Base-by-base conservation (phyloP, 2,888 invertebrate genomes). In the Lepidocyrtinus sp. region DNA sequence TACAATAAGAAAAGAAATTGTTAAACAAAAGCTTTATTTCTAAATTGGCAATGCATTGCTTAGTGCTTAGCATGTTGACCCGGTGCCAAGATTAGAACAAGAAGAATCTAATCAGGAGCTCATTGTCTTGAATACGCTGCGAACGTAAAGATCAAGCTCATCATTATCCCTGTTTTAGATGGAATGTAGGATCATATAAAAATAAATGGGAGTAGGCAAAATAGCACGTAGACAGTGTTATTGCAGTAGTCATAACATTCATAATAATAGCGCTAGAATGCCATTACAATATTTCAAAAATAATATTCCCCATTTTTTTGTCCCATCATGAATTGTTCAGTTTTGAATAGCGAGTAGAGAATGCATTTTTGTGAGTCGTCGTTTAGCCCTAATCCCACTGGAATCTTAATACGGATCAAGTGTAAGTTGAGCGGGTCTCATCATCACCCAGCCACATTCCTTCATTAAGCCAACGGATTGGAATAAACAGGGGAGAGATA, bases 1-100 rank as follows among this genome's bases (percentile, higher is more conserved):
- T 36, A 12, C 36, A 36, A 36, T 5, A 36, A 36, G 36, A 36
- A 12, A 36, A 36, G 50, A 50, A 17, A n/a, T n/a, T n/a, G n/a
- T n/a, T n/a, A n/a, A n/a, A 50, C 50, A 50, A 50, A 50, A 50
- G 50, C 50, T n/a, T 50, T 50, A n/a, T 12, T 50, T 50, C 50
- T 12, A 36, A 50, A 7, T 50, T 36, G 36, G 12, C 5, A 36
- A 36, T 36, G 12, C 12, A 7, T 2, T 50, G 2, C 15, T 15
- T 50, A 50, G 17, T 50, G 50, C n/a, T 50, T 50, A 17, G 17
- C 50, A 50, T 50, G 50, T 50, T 50, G 50, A 50, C 50, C 50
- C n/a, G 50, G 50, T 50, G 50, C 50, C 50, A 50, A 50, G 50
- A n/a, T 12, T 7, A 36, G 36, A 36, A 36, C 36, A 50, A 50